Percentiles rank a stretch among this genome's conserved stretches.
phyloP scores from a whole-genome alignment of 2,113 vertebrate species.

The Cryptotis parvus region DNA sequence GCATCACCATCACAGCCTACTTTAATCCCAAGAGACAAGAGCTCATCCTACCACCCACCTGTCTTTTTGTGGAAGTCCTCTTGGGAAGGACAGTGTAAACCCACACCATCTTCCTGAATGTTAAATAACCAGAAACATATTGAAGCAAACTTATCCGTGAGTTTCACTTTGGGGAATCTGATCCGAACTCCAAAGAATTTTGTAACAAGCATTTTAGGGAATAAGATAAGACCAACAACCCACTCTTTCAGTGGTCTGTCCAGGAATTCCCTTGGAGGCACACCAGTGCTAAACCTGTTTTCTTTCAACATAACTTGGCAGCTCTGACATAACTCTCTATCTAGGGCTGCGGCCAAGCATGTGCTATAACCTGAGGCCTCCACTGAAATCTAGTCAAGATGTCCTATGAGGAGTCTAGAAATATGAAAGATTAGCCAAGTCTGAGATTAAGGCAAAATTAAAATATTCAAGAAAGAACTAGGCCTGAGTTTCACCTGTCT shows the following conservation, averaged over 20 bases:
- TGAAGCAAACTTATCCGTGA: neutral
- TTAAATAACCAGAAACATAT: neutral
- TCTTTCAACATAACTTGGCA: neutral
- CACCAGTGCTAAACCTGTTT: neutral
- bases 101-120: neutral
- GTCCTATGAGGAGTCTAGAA: neutral
- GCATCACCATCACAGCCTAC: neutral
- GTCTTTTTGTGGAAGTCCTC: neutral
- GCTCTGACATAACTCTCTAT: neutral
- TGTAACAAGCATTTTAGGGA: slow-evolving; percentile 1
- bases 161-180: neutral
- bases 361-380: neutral
- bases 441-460: neutral
- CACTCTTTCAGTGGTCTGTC: neutral
- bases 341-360: neutral
- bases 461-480: neutral
- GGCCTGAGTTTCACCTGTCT: neutral
- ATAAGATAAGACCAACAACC: neutral
- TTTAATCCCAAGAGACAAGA: neutral
- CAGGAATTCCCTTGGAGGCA: neutral
- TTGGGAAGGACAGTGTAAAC: neutral
- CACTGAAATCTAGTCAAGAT: neutral
- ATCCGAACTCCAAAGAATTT: neutral
- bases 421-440: neutral
- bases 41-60: neutral